phyloP scores from a whole-genome alignment of 2,797 vertebrate species.

The Microctenopoma lineatum region DNA sequence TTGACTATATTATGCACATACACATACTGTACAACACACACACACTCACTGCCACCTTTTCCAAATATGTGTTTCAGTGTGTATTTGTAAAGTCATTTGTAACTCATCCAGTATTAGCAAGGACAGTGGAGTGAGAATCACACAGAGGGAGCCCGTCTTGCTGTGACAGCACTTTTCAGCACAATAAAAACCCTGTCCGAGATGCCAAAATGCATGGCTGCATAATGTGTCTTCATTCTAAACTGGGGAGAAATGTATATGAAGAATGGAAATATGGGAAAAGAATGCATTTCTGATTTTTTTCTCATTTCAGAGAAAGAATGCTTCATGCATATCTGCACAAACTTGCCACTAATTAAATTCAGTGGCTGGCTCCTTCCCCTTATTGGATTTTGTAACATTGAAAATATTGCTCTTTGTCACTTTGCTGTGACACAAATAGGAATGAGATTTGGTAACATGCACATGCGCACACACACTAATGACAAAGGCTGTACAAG shows the following conservation, averaged over 20 bases:
- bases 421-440: slow-evolving; percentile 25
- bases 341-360: slow-evolving; percentile 54
- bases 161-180: slow-evolving; percentile 70
- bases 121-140: slow-evolving; percentile 43
- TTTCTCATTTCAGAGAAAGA: slow-evolving; percentile 19
- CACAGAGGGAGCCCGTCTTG: slow-evolving; percentile 40
- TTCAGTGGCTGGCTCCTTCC: slow-evolving; percentile 35
- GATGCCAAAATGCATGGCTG: slow-evolving; percentile 55
- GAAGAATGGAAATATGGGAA: slow-evolving; percentile 39
- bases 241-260: slow-evolving; percentile 36
- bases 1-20: not conserved
- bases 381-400: slow-evolving; percentile 22
- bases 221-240: slow-evolving; percentile 53
- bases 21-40: slow-evolving; percentile 13
- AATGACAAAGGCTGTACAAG: not conserved
- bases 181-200: slow-evolving; percentile 68
- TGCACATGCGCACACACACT: not conserved
- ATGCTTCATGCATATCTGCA: slow-evolving; percentile 24
- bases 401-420: slow-evolving; percentile 34
- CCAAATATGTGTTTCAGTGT: slow-evolving; percentile 17
- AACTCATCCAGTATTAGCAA: slow-evolving; percentile 47
- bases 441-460: slow-evolving; percentile 1
- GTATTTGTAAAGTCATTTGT: slow-evolving; percentile 41
- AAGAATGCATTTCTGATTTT: too few relatives aligned
- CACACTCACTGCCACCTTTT: too few relatives aligned